These are phyloP conservation scores for Slavum lentiscoides DNA, from an alignment of 2,888 invertebrate species.

Conservation along the genomic window DNA sequence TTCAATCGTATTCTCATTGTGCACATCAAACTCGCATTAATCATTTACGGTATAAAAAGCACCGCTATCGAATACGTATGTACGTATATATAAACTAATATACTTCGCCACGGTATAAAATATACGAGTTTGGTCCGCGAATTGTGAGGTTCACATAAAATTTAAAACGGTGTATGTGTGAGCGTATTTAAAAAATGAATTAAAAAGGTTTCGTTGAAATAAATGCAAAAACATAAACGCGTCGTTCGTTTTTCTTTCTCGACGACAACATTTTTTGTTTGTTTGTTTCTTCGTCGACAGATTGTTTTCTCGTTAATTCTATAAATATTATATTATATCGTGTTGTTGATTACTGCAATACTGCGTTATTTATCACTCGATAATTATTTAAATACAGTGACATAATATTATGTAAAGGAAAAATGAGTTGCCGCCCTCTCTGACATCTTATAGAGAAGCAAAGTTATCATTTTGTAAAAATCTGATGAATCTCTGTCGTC, in stretches of 20 bases:
- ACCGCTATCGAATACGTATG: neutral
- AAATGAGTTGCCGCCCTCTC: too few relatives aligned
- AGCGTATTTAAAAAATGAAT: conserved; percentile 11
- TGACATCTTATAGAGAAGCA: too few relatives aligned
- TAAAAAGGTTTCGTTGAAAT: neutral
- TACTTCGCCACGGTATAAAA: too few relatives aligned
- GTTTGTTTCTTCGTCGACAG: too few relatives aligned
- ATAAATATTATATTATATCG: too few relatives aligned
- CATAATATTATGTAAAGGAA: too few relatives aligned
- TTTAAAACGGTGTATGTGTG: neutral
- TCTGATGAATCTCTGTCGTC: neutral
- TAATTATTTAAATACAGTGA: too few relatives aligned
- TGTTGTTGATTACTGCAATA: too few relatives aligned
- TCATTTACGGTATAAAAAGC: conserved; percentile 2
- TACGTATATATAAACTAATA: neutral
- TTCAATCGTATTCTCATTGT: conserved; percentile 25
- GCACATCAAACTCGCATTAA: conserved; percentile 31
- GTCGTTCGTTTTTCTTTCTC: neutral
- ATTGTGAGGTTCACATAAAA: conserved; percentile 10
- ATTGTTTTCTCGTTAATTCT: too few relatives aligned
- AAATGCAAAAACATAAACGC: neutral
- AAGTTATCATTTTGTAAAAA: neutral
- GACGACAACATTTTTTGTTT: neutral
- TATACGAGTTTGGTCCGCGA: neutral
- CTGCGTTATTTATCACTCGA: too few relatives aligned